Conservation (phyloP, 2,113 vertebrate genomes). For the Cyphomyrus discorhynchus region DNA sequence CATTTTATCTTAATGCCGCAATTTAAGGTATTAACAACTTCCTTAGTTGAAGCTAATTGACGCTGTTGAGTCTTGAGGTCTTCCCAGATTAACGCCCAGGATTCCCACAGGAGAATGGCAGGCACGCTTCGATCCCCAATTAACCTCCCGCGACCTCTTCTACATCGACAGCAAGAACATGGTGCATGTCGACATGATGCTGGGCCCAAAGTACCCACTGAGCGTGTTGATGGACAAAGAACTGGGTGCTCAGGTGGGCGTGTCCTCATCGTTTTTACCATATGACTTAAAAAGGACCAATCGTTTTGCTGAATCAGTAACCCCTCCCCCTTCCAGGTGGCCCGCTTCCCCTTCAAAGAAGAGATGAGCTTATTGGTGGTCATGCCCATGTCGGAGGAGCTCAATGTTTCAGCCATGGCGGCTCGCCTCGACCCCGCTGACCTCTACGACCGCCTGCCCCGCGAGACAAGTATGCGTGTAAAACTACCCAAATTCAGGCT, state of each 20-base stretch:
- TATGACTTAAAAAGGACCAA: neutral
- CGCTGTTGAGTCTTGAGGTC: neutral
- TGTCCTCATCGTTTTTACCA: neutral
- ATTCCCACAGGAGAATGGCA: conserved; percentile 71
- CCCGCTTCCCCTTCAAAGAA: conserved; percentile 76
- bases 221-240: conserved; percentile 66
- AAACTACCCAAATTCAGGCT: conserved; percentile 77
- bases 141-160: conserved; percentile 66
- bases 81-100: neutral
- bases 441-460: conserved; percentile 58
- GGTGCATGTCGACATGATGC: conserved; percentile 83
- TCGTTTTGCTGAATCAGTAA: neutral
- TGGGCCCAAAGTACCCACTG: conserved; percentile 64
- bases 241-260: conserved; percentile 68
- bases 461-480: conserved; percentile 66
- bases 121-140: conserved; percentile 70
- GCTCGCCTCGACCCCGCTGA: conserved; percentile 63
- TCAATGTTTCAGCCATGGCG: conserved; percentile 61
- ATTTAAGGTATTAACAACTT: neutral
- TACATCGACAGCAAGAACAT: conserved; percentile 61
- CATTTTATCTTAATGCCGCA: neutral
- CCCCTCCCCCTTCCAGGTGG: conserved; percentile 60
- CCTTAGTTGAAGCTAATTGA: neutral
- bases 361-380: conserved; percentile 79
- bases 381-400: conserved; percentile 55